Base-by-base conservation (phyloP, 2,888 invertebrate species). In the Zonitis immaculata region DNA sequence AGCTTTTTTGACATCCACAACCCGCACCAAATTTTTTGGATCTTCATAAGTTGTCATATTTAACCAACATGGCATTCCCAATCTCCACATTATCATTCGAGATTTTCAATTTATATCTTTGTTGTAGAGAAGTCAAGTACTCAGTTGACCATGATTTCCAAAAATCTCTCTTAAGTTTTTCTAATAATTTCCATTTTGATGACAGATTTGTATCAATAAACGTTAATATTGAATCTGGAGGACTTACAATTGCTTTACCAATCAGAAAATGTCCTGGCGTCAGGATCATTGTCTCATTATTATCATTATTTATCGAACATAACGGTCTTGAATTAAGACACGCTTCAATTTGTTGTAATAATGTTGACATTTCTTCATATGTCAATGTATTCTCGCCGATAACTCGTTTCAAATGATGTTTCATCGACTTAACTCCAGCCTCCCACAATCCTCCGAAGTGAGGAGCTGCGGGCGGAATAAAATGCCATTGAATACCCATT, bases 241-340 rank as follows among this genome's bases (percentile, higher is more conserved):
- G 22, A 5, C 22, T 22, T 22, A 22, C 3, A 4, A 22, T 3
- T 22, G 46, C 42, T 39, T 30, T 14, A 3, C 51, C 51, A 20
- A 54, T 54, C 12, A 53, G 43, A 18, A 52, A 46, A 25, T 47
- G 54, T 8, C 51, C 51, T n/a, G 51, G 51, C 1, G 47, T 52
- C 42, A 47, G 11, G 5, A 32, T 51, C n/a, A 6, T 8, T 26
- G 14, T 9, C 1, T 28, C 51, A 27, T 54, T 39, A n/a, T 42
- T 27, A 7, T 52, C 32, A 11, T 42, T 39, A 4, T 8, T 12
- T 7, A 32, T 3, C 35, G 50, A 9, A 2, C 32, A 42, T 6
- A 44, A 16, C 6, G 54, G 51, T 20, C 53, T 44, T 20, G 53
- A 53, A 39, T 51, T 51, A 2, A 53, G 20, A 18, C 53, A 52